Base-by-base conservation (phyloP, 2,888 invertebrate species). In the Globia sparganii region DNA sequence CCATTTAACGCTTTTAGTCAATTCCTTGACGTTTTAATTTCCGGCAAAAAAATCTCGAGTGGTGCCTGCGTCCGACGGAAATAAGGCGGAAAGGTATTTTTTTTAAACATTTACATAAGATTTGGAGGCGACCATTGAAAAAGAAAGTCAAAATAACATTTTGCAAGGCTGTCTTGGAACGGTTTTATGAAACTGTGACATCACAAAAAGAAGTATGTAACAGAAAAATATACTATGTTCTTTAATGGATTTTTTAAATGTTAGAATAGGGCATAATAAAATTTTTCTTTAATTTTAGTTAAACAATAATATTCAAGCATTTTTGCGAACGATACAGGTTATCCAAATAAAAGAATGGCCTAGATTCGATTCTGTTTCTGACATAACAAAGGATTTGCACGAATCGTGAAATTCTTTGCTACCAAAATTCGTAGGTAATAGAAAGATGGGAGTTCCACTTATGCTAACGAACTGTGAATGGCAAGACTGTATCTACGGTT, bases 1-100 rank as follows among this genome's bases (percentile, higher is more conserved):
- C 87, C 89, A 88, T 91, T 91, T 89, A 86, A 89, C 83, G 87
- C 85, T 89, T 89, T 89, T 90, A 87, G 87, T 89, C 89, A 89
- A 91, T 88, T 88, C 87, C 74, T 83, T 89, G 93, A 93, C 92
- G 90, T 92, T 93, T 92, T 92, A 93, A 93, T 93, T 93, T 93
- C 93, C 94, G 92, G 80, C 9, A 84, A 85, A 89, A 90, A 90
- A 87, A 62, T 89, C 87, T 87, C 86, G 59, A 28, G 56, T 66
- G 73, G 70, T 65, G 69, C 72, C 73, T 64, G 72, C 67, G 78
- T 53, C 74, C 59, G 74, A 72, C 84, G 90, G 90, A 90, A 90
- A 90, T 89, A 89, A 88, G 78, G 72, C 69, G 83, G 81, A 89
- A 79, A 84, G 75, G 77, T 84, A 85, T 86, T 81, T 83, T 83